Evolutionary conservation across 53 echinoderm and acorn worm species (phyloP), one percentile per base, ranked within the genome.

Genomic region (Apostichopus leukothele): DNA sequence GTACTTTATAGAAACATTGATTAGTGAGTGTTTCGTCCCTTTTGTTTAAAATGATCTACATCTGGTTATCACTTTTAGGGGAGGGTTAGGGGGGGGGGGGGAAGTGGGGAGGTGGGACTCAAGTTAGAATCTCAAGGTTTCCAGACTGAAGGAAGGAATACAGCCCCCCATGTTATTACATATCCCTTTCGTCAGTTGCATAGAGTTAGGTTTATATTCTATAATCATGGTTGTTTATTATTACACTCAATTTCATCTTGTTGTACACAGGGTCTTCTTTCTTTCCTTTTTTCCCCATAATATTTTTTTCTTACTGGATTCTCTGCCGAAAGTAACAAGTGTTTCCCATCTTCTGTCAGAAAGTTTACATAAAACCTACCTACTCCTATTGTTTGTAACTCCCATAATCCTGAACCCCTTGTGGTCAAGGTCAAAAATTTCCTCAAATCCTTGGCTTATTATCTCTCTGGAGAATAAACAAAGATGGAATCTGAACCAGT

Each of bases 361-460:
- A 54, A 53, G 81, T 81, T 59, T 79, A 79, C 79, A 79, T 79
- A 54, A 79, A 81, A 81, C 39, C 81, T 59, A 23, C 59, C 59
- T n/a, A 21, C 20, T 81, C 81, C 81, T 81, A 50, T 81, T 81
- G 81, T 81, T 81, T 59, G 54, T 21, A 12, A 55, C 59, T 59
- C 53, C 79, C 4, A 7, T 16, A 52, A 53, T 14, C 16, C 79
- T 23, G 19, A 12, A 50, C 19, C 21, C 6, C 22, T 54, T 54
- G 81, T 81, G 81, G 81, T 81, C 81, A 81, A 81, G 81, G 81
- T 81, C 59, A 81, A 11, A 81, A n/a, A 54, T 59, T 54, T 59
- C n/a, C 21, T 39, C 39, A 23, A 81, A 81, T 54, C 81, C 55
- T 81, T 54, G 22, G 55, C 59, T 81, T 55, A 54, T 81, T 54